phyloP scores from a whole-genome alignment of 2,888 invertebrate species.

The Lathronympha strigana region DNA sequence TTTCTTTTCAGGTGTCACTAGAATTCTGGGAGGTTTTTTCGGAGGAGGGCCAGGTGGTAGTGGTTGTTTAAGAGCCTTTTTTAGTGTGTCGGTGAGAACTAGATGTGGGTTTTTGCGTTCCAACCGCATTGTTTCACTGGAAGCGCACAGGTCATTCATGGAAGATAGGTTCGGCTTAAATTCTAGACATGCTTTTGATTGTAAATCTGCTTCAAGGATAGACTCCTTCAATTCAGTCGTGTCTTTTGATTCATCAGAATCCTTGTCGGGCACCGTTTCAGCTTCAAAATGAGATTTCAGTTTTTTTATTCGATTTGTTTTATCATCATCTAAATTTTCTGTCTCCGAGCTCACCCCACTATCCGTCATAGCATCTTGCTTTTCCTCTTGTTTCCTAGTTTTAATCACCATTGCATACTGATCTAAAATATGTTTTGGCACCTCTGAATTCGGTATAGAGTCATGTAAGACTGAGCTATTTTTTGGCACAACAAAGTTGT shows the following conservation, averaged over 20 bases:
- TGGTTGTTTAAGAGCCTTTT: constrained; percentile 87
- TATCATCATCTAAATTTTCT: constrained; percentile 76
- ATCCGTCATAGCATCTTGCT: constrained; percentile 75
- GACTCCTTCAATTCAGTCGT: constrained; percentile 15
- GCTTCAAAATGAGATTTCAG: constrained; percentile 59
- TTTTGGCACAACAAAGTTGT: constrained; percentile 62
- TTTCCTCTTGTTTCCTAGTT: constrained; percentile 61
- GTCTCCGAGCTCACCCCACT: constrained; percentile 81
- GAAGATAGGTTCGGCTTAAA: constrained; percentile 60
- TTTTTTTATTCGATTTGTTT: constrained; percentile 61
- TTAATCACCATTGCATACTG: constrained; percentile 78
- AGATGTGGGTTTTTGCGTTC: constrained; percentile 77
- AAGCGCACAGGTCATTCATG: constrained; percentile 68
- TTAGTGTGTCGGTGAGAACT: constrained; percentile 84
- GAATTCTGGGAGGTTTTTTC: constrained; percentile 89
- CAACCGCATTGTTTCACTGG: constrained; percentile 73
- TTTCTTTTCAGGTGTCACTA: constrained; percentile 67
- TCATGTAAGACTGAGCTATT: constrained; percentile 48
- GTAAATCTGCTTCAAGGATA: constrained; percentile 47
- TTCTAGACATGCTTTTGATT: constrained; percentile 39
- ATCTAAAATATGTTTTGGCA: constrained; percentile 76
- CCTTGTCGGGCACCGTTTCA: constrained; percentile 11
- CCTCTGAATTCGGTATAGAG: constrained; percentile 71
- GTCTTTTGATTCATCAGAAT: constrained; percentile 20
- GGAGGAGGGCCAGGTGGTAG: constrained; percentile 89